Evolutionary conservation across 2,888 invertebrate species (phyloP).

Genomic region (Sarcophaga caerulescens): DNA sequence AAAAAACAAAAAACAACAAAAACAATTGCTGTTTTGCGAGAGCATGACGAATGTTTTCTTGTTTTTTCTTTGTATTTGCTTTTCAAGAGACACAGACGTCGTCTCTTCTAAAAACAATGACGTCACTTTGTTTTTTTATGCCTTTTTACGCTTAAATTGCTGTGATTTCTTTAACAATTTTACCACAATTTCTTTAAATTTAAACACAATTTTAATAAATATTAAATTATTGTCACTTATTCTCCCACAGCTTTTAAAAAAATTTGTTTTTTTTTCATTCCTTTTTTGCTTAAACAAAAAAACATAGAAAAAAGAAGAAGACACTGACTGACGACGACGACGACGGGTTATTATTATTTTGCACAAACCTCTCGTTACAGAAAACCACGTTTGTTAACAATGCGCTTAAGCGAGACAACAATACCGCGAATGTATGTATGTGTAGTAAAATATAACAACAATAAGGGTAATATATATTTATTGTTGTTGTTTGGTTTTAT

Average conservation of each 20-base stretch:
- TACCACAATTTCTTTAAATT: background rate
- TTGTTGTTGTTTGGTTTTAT: constrained; percentile 52
- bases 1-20: background rate
- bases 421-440: constrained; percentile 24
- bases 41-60: constrained; percentile 59
- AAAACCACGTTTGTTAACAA: constrained; percentile 35
- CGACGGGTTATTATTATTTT: constrained; percentile 33
- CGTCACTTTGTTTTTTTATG: constrained; percentile 54
- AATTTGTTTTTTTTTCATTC: constrained; percentile 29
- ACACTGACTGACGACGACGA: constrained; percentile 12
- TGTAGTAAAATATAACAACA: constrained; percentile 46
- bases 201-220: background rate
- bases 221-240: constrained; percentile 13
- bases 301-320: constrained; percentile 17
- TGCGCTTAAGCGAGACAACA: constrained; percentile 62
- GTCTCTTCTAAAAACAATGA: constrained; percentile 49
- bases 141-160: background rate
- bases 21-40: constrained; percentile 16
- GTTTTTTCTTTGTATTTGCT: constrained; percentile 29
- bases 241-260: background rate
- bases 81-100: constrained; percentile 13
- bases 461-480: constrained; percentile 28
- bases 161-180: background rate
- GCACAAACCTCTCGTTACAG: constrained; percentile 59
- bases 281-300: background rate